phyloP scores from a whole-genome alignment of 2,797 vertebrate species.

The Hirundo rustica region DNA sequence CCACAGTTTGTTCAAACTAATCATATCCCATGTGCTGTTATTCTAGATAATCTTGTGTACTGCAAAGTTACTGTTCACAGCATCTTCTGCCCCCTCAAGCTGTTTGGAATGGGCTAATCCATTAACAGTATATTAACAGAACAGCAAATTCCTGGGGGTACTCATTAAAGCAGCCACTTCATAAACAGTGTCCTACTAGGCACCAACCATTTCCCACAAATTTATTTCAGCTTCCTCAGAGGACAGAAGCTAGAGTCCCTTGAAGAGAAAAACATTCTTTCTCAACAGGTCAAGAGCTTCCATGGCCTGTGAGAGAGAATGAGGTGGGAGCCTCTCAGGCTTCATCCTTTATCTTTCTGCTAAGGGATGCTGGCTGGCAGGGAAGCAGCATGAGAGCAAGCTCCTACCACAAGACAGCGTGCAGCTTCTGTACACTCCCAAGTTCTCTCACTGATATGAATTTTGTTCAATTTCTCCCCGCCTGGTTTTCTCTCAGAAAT shows the following conservation, averaged over 20 bases:
- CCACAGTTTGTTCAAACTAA: background rate
- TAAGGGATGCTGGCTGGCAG: background rate
- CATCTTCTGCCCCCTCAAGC: background rate
- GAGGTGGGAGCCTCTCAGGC: background rate
- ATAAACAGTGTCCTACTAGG: background rate
- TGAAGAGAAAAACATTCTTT: background rate
- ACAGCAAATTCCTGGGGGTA: background rate
- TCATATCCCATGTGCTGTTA: background rate
- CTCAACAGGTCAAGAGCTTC: background rate
- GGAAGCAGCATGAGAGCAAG: background rate
- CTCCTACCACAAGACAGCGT: background rate
- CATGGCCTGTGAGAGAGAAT: background rate
- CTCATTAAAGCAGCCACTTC: background rate
- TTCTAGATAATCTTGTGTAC: background rate
- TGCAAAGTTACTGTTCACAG: background rate
- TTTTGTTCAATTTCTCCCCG: background rate
- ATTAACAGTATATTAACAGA: background rate
- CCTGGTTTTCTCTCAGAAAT: background rate
- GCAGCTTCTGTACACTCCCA: background rate
- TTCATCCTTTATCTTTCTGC: background rate
- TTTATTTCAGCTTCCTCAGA: background rate
- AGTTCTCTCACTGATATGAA: background rate
- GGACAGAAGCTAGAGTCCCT: background rate
- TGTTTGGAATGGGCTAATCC: background rate
- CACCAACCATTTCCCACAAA: background rate